Base-by-base conservation (phyloP, 2,113 vertebrate genomes). In the Enhydra lutris region DNA sequence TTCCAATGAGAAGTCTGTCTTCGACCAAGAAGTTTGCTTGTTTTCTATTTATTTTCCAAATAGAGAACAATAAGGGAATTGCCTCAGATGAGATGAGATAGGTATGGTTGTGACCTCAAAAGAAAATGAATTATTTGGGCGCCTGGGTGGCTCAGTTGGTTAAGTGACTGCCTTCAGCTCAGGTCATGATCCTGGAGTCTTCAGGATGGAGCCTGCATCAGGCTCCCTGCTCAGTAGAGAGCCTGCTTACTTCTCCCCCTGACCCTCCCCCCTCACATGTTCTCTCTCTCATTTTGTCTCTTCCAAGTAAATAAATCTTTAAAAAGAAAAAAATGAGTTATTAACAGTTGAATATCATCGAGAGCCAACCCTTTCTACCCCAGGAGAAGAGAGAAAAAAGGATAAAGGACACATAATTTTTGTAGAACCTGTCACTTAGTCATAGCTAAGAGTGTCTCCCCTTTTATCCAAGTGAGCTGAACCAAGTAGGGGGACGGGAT, bases 21-120 rank as follows among this genome's bases (percentile, higher is more conserved):
- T 39, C 69, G 29, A 69, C 29, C 31, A 82, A n/a, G 84, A 96
- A 74, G 45, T 89, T 52, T 39, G 63, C 59, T 87, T 82, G 8
- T 86, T 83, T 47, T 42, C 71, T 95, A 0, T 84, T 81, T 89
- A 76, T 34, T 91, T 83, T 95, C 93, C 52, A 91, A n/a, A n/a
- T 24, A 47, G 69, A 83, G 47, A 78, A 15, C 23, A 45, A 23
- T 81, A 55, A 95, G 50, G 34, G 80, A 76, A 11, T 88, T 76
- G 20, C 14, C 26, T 87, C 74, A 55, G 20, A 57, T 45, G 10
- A 89, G 47, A 65, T 81, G 52, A 65, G 42, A 23, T 42, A 23
- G 11, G 87, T 95, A 13, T 50, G 11, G 84, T n/a, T 74, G 42
- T 67, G 20, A 50, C 61, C 34, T 31, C 39, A 29, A 11, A 63